Percentiles rank a stretch among this genome's conserved stretches.
These are phyloP conservation scores for Coptodon bakossiorum DNA, from an alignment of 2,113 vertebrate species.

Conservation along the genomic window DNA sequence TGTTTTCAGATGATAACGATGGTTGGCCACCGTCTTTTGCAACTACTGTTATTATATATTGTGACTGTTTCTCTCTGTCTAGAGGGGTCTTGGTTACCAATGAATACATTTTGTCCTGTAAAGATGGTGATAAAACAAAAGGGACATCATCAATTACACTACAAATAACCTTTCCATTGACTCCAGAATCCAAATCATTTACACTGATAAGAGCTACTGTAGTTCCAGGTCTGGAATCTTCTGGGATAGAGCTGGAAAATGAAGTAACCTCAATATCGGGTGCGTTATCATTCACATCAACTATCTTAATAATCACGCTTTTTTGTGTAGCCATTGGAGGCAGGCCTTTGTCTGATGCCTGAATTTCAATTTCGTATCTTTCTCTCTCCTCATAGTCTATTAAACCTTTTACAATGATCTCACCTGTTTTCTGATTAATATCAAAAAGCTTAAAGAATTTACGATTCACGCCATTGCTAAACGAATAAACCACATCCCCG, in stretches of 20 bases:
- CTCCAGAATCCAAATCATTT: constrained; percentile 24
- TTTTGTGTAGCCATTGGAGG: constrained; percentile 5
- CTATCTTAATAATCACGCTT: neutral
- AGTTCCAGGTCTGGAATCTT: constrained; percentile 33
- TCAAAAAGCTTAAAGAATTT: constrained; percentile 16
- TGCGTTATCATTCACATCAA: constrained; percentile 30
- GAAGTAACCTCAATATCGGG: constrained; percentile 32
- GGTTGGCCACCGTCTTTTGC: constrained; percentile 43
- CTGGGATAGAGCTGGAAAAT: constrained; percentile 13
- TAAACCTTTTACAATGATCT: constrained; percentile 31
- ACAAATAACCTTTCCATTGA: constrained; percentile 39
- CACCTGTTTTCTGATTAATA: constrained; percentile 42
- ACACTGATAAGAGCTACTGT: constrained; percentile 29
- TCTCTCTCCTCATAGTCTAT: constrained; percentile 58
- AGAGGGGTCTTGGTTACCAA: constrained; percentile 13
- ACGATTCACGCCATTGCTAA: constrained; percentile 20
- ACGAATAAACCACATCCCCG: constrained; percentile 52
- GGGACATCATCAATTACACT: constrained; percentile 5
- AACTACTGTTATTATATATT: constrained; percentile 32
- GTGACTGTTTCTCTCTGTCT: constrained; percentile 54
- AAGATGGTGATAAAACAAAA: constrained; percentile 14
- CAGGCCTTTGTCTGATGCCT: constrained; percentile 49
- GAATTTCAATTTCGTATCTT: constrained; percentile 57
- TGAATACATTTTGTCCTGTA: constrained; percentile 41
- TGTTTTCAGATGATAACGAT: neutral